Evolutionary conservation across 2,113 vertebrate species (phyloP).

Genomic region (Hippocampus comes): DNA sequence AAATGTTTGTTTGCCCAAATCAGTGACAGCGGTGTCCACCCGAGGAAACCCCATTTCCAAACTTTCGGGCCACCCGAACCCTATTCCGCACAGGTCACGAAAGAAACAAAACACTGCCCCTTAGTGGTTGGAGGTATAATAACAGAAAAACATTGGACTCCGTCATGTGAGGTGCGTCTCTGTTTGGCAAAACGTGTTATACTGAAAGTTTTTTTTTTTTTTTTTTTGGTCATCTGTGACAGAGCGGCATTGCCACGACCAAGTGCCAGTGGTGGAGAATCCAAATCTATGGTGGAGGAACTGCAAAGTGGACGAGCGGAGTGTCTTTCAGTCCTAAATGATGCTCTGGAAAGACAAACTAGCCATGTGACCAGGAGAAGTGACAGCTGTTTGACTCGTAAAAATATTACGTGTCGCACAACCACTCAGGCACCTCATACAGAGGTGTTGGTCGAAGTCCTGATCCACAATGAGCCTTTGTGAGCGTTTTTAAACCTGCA

Average conservation of each 20-base stretch:
- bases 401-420: neutral
- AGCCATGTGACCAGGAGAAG: constrained; percentile 1
- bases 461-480: constrained; percentile 46
- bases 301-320: neutral
- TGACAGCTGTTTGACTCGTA: neutral
- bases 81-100: too few relatives aligned
- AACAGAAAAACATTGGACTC: too few relatives aligned
- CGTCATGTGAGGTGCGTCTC: too few relatives aligned
- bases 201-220: neutral
- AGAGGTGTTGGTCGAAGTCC: constrained; percentile 54
- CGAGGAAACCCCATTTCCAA: too few relatives aligned
- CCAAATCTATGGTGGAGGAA: neutral
- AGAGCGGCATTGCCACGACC: neutral
- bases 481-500: neutral
- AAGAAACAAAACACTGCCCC: too few relatives aligned
- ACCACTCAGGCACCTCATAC: constrained; percentile 1
- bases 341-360: constrained; percentile 13
- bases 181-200: neutral
- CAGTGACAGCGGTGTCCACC: too few relatives aligned
- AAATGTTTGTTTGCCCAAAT: too few relatives aligned
- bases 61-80: too few relatives aligned
- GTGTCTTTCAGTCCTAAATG: neutral
- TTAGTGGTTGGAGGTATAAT: too few relatives aligned
- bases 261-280: neutral
- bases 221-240: neutral